Evolutionary conservation across 2,888 invertebrate species (phyloP).

Genomic region (Agrochola litura): DNA sequence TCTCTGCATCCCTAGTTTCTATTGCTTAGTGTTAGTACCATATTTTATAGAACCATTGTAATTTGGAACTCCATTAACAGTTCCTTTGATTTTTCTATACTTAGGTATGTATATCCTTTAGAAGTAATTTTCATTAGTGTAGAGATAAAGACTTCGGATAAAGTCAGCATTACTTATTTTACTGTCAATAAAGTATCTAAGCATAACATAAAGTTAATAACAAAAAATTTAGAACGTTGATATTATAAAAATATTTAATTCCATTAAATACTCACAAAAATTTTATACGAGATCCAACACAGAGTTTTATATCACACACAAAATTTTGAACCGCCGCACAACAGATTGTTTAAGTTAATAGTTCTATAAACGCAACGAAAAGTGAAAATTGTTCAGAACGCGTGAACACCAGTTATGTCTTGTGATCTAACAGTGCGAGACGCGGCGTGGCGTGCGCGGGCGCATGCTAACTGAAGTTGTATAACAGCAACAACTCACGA

Average conservation of each 20-base stretch:
- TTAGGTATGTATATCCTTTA: no score
- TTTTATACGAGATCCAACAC: slow-evolving; percentile 27
- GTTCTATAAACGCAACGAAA: slow-evolving; percentile 62
- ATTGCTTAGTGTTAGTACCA: background rate
- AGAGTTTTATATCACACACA: slow-evolving; percentile 34
- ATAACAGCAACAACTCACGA: slow-evolving; percentile 70
- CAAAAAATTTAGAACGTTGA: background rate
- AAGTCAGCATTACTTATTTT: background rate
- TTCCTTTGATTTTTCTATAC: background rate
- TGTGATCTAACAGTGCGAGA: slow-evolving; percentile 66
- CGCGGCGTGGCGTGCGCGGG: slow-evolving; percentile 70
- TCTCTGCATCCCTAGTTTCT: slow-evolving; percentile 21
- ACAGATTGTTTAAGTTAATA: slow-evolving; percentile 51
- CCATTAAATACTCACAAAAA: slow-evolving; percentile 45
- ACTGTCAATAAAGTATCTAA: background rate
- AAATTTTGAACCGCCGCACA: slow-evolving; percentile 33
- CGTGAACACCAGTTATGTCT: slow-evolving; percentile 64
- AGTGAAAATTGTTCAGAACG: slow-evolving; percentile 70
- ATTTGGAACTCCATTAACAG: background rate
- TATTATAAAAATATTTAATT: background rate
- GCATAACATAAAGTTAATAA: background rate
- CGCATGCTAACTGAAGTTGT: slow-evolving; percentile 76
- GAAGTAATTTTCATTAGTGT: background rate
- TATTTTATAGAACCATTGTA: background rate
- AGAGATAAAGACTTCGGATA: background rate